Conservation (phyloP, 2,113 vertebrate genomes). For the Myrmophylax atrothorax region DNA sequence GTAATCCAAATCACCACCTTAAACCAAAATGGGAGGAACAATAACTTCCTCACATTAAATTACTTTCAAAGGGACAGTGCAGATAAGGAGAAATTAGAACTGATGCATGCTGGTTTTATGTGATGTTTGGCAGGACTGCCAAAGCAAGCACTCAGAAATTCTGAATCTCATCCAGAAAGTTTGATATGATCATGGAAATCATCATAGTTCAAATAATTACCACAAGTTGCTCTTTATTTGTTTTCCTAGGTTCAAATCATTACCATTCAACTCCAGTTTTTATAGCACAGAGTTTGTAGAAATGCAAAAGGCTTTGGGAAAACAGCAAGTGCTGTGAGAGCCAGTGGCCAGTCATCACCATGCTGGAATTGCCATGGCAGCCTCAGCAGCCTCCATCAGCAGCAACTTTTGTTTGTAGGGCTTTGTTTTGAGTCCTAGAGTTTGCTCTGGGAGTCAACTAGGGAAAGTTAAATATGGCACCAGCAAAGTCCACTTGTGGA, state of each 20-base stretch:
- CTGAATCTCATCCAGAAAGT: not conserved
- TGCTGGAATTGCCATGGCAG: too few relatives aligned
- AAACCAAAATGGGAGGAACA: not conserved
- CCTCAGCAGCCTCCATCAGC: not conserved
- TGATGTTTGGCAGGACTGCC: not conserved
- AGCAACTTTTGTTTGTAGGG: not conserved
- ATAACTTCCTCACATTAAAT: not conserved
- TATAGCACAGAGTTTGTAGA: not conserved
- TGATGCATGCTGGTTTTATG: not conserved
- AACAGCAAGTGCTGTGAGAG: not conserved
- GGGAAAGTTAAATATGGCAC: not conserved
- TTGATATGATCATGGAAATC: not conserved
- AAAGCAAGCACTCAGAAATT: not conserved
- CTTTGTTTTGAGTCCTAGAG: not conserved
- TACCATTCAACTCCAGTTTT: not conserved
- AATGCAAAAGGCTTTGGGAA: not conserved
- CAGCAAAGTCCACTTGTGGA: not conserved
- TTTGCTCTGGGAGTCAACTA: not conserved
- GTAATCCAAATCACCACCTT: not conserved
- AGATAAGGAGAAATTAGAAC: not conserved
- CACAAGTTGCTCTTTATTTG: not conserved
- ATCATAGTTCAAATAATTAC: not conserved
- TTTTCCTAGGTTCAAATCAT: not conserved
- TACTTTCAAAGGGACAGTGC: not conserved
- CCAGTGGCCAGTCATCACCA: rapidly evolving